These are phyloP conservation scores for Sacculina carcini DNA, from an alignment of 2,888 invertebrate genomes.

Conservation along the genomic window DNA sequence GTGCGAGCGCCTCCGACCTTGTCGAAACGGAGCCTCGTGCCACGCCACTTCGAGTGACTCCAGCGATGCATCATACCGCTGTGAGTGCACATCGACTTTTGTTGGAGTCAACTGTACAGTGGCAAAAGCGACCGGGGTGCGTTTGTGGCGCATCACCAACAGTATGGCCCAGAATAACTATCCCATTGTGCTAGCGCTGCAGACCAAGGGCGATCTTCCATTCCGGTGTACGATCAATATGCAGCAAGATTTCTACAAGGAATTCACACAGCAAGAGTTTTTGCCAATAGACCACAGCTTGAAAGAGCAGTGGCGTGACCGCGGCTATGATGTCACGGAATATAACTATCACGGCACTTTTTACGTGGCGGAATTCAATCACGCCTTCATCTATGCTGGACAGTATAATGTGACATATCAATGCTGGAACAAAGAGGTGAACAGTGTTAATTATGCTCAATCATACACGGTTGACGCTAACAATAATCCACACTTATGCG, in stretches of 20 bases:
- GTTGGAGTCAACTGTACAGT: background rate
- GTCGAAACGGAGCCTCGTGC: background rate
- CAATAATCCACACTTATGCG: background rate
- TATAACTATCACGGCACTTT: background rate
- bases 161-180: background rate
- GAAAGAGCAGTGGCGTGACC: background rate
- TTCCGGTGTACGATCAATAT: background rate
- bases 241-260: background rate
- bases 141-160: background rate
- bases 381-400: background rate
- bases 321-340: background rate
- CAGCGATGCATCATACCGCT: background rate
- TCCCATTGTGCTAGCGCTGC: background rate
- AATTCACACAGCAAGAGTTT: background rate
- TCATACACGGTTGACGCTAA: background rate
- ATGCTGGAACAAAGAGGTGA: background rate
- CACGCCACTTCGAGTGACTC: no score
- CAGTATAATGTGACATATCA: background rate
- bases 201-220: background rate
- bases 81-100: background rate
- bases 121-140: background rate
- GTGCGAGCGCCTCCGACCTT: constrained; percentile 12
- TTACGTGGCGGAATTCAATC: background rate
- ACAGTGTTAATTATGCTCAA: background rate
- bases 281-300: background rate